These are phyloP conservation scores for Hemicordylus capensis DNA, from an alignment of 2,113 vertebrate genomes.

Conservation along the genomic window DNA sequence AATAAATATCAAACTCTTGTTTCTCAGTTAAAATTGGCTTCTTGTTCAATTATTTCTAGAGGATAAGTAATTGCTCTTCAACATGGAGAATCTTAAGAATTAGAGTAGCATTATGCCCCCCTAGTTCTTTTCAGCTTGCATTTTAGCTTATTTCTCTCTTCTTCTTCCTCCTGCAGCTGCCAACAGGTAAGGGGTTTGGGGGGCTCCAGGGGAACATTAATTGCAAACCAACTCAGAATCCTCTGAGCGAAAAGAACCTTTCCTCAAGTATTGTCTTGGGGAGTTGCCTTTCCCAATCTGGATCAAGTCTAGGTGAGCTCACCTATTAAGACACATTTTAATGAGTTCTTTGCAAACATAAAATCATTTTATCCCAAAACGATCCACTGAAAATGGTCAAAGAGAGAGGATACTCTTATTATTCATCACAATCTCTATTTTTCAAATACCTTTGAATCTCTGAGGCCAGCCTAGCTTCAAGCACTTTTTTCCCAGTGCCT, in stretches of 20 bases:
- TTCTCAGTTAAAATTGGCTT: no score
- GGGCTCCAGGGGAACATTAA: background rate
- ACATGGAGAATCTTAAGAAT: no score
- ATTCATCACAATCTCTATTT: constrained; percentile 57
- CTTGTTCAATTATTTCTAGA: no score
- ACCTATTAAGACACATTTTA: background rate
- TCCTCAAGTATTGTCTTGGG: background rate
- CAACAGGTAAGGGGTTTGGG: background rate
- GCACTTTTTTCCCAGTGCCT: constrained; percentile 27
- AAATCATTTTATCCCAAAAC: background rate
- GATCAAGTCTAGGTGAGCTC: background rate
- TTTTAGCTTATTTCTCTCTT: background rate
- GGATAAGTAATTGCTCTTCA: no score
- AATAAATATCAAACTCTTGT: no score
- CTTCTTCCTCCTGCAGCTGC: background rate
- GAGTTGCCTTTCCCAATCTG: background rate
- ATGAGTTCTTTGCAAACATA: background rate
- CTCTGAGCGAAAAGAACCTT: background rate
- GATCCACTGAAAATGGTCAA: constrained; percentile 10
- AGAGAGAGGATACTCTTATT: constrained; percentile 49
- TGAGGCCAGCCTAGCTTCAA: constrained; percentile 36
- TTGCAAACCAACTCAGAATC: background rate
- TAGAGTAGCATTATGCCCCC: no score
- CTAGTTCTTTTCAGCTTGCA: background rate
- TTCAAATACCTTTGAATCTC: constrained; percentile 56